Percentiles rank a stretch among this genome's conserved stretches.
These are phyloP conservation scores for Patella depressa DNA, from an alignment of 2,888 invertebrate species.

Conservation along the genomic window DNA sequence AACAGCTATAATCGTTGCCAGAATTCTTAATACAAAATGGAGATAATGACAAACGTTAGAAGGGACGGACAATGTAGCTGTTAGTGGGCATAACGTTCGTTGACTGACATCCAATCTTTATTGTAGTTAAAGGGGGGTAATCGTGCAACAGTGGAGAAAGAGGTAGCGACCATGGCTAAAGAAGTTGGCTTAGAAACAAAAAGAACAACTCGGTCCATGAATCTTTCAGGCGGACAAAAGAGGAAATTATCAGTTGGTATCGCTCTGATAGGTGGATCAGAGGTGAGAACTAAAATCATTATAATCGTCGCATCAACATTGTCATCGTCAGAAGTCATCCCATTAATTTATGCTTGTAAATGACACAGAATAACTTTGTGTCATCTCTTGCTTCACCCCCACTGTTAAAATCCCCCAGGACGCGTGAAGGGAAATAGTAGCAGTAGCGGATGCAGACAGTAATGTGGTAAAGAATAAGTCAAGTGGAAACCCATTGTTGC, in stretches of 20 bases:
- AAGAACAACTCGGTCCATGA: conserved; percentile 42
- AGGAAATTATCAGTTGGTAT: conserved; percentile 65
- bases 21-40: conserved; percentile 15
- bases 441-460: too few species aligned
- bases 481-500: too few species aligned
- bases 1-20: conserved; percentile 16
- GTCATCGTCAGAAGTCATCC: too few species aligned
- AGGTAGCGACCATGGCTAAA: conserved; percentile 59
- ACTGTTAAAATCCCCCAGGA: too few species aligned
- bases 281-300: conserved; percentile 42
- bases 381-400: too few species aligned
- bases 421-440: too few species aligned
- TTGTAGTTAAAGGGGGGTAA: conserved; percentile 58
- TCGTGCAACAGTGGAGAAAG: conserved; percentile 38
- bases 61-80: conserved; percentile 18
- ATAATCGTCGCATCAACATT: too few species aligned
- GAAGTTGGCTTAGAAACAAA: conserved; percentile 61
- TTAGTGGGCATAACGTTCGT: too few species aligned
- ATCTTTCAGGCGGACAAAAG: conserved; percentile 66
- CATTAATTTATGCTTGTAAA: too few species aligned
- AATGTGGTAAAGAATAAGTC: too few species aligned
- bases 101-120: too few species aligned
- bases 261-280: conserved; percentile 67
- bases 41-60: conserved; percentile 19
- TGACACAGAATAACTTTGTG: too few species aligned